phyloP scores from a whole-genome alignment of 2,888 invertebrate genomes.

The Adelphocoris suturalis region DNA sequence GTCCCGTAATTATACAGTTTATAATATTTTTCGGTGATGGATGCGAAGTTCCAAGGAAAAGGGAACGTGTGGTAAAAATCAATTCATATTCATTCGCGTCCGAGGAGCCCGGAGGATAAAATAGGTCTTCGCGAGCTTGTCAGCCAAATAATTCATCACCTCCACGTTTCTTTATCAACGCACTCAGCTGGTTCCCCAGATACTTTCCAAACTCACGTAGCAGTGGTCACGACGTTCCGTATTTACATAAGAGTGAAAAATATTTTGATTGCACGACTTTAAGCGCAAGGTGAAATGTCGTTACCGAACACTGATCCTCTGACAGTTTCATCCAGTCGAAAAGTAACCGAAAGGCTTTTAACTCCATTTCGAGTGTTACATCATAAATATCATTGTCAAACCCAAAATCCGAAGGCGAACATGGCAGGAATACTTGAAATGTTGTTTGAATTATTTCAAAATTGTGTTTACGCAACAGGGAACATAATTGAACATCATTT shows the following conservation, averaged over 20 bases:
- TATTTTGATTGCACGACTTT: conserved; percentile 25
- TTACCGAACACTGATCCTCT: conserved; percentile 3
- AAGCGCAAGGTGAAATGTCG: conserved; percentile 12
- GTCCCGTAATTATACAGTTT: background rate
- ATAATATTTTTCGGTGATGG: conserved; percentile 32
- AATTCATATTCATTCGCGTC: conserved; percentile 34
- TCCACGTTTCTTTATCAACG: conserved; percentile 47
- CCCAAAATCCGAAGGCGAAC: too few relatives aligned
- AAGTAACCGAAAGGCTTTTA: too few relatives aligned
- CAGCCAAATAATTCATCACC: conserved; percentile 60
- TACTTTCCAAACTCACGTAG: conserved; percentile 67
- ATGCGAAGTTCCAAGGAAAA: background rate
- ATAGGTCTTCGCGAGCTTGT: conserved; percentile 28
- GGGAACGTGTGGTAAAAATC: conserved; percentile 11
- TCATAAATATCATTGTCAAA: too few relatives aligned
- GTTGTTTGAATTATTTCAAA: too few relatives aligned
- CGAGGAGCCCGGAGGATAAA: background rate
- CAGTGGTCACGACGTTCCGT: conserved; percentile 63
- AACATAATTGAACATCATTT: too few relatives aligned
- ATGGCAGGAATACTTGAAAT: too few relatives aligned
- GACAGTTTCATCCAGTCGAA: background rate
- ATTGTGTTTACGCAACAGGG: too few relatives aligned
- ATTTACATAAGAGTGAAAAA: conserved; percentile 61
- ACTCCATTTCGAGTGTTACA: too few relatives aligned
- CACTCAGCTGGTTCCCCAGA: conserved; percentile 22